Base-by-base conservation (phyloP, 1,140 invertebrate species). In the Pogonognathellus flavescens region DNA sequence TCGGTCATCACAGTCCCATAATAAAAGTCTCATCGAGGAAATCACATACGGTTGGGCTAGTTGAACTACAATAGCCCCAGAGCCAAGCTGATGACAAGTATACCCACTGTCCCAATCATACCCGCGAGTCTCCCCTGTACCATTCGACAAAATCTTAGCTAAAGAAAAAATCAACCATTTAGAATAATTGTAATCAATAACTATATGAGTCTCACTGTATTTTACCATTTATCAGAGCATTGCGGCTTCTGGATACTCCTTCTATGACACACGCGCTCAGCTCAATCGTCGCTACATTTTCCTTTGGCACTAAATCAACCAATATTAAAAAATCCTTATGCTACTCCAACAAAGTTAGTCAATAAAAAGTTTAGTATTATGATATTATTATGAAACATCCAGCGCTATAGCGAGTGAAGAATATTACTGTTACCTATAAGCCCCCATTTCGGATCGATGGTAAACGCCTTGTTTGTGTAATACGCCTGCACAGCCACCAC, bases 1-100 rank as follows among this genome's bases (percentile, higher is more conserved):
- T 57, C 98, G 93, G 90, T 98, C 96, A 92, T 99, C 98, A 91
- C 97, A 98, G 92, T 99, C 98, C 98, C 98, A 99, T 80, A 99
- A 92, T 62, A 99, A 91, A 89, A 99, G 92, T 89, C 95, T 94
- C 93, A 99, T 95, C 9, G 96, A 97, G 72, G 95, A 94, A 82
- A 99, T 93, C 86, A 98, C 93, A 91, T 98, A 99, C 1, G 98
- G 98, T 91, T 99, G 98, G 20, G 97, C 96, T 85, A 99, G 93
- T 92, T 99, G 97, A 84, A 99, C 94, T 86, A 97, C 93, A 90
- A 99, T 99, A 86, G 95, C 94, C 50, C 98, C 98, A 89, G 95
- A 97, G 87, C 98, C 97, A 57, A 99, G 92, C 92, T 99, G 98
- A 93, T 99, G 98, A 91, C 98, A 99, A 2, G 98, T 99, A 91